These are phyloP conservation scores for Cordilura impudica DNA, from an alignment of 2,888 invertebrate species.

Conservation along the genomic window DNA sequence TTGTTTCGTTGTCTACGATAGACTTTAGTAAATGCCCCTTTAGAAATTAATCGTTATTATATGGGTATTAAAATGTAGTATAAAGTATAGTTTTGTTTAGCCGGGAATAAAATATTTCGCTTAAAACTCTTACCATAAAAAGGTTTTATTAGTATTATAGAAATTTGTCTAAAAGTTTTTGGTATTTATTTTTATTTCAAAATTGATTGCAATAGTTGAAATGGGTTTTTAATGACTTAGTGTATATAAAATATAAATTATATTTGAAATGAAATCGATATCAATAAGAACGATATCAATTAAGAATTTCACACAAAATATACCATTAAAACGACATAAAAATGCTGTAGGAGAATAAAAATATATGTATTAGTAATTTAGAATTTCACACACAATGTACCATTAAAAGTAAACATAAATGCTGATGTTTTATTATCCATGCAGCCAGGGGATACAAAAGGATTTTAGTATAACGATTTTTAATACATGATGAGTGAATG, in stretches of 20 bases:
- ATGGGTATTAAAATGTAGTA: constrained; percentile 9
- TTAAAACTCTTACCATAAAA: background rate
- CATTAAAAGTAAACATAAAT: too few species aligned
- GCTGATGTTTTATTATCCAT: too few species aligned
- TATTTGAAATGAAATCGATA: constrained; percentile 11
- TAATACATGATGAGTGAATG: too few species aligned
- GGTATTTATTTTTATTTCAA: background rate
- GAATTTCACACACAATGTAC: too few species aligned
- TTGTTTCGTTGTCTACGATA: constrained; percentile 24
- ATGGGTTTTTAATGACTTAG: constrained; percentile 37
- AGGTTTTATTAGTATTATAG: background rate
- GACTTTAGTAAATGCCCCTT: background rate
- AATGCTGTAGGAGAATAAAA: too few species aligned
- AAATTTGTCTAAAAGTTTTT: background rate
- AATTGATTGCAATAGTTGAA: constrained; percentile 2
- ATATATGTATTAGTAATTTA: too few species aligned
- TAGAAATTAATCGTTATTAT: constrained; percentile 6
- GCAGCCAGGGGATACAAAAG: background rate
- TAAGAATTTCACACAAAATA: constrained; percentile 25
- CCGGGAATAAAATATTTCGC: background rate
- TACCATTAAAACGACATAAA: background rate
- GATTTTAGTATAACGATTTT: too few species aligned
- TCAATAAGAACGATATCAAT: background rate
- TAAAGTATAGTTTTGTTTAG: background rate
- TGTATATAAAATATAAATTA: background rate